Base-by-base conservation (phyloP, 2,888 invertebrate species). In the Pseudeuparius sepicola region DNA sequence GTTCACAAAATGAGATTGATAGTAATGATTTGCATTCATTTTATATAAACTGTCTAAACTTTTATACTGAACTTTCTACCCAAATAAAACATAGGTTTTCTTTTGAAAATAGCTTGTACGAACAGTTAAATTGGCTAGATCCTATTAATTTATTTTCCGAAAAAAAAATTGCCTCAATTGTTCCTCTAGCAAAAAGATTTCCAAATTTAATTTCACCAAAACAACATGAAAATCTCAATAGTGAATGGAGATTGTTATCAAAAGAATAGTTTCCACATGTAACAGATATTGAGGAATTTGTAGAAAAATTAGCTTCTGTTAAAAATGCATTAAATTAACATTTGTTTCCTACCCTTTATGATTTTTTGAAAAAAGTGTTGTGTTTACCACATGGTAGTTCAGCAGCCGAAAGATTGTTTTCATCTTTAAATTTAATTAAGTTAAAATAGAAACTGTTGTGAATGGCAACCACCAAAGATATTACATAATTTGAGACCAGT, bases 11-110 rank as follows among this genome's bases (percentile, higher is more conserved):
- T 33, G n/a, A 36, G 6, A 25, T 37, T 9, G 14, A 20, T 26
- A 16, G 24, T 14, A 17, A 14, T 14, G 31, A 40, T 32, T 24
- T 39, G 16, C 17, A 31, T 3, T 23, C 35, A 17, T 31, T 40
- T 29, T 25, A 26, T 11, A n/a, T 37, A 18, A 33, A 29, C 23
- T 14, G 15, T 28, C 20, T 38, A 30, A 33, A 16, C 17, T 38
- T 38, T 38, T 25, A 34, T 13, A 38, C 31, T 23, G 34, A 38
- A 34, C 31, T 38, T 14, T 14, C 12, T 18, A 15, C 29, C 5
- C 31, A 34, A 29, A 38, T 38, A 34, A 34, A 17, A 17, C 13
- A 34, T 16, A 34, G 38, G 31, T 38, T 34, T 37, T 24, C 29
- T 17, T 34, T 34, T 34, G 34, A 18, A 7, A 26, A 14, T 29